phyloP scores from a whole-genome alignment of 1,140 invertebrate genomes.

The Babylonia areolata region DNA sequence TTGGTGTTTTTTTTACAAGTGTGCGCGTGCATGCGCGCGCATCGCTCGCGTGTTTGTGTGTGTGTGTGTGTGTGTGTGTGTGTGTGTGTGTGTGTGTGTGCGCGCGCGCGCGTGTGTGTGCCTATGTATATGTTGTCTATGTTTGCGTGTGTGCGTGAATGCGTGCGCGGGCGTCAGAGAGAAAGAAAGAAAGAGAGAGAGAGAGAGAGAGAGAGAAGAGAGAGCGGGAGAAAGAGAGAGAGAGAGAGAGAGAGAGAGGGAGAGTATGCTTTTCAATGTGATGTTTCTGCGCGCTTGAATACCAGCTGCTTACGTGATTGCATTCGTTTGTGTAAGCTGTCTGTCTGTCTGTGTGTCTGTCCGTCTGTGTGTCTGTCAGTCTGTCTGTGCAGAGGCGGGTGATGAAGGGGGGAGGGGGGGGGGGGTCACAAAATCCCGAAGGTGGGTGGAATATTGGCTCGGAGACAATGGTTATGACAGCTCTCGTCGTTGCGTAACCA shows the following conservation, averaged over 20 bases:
- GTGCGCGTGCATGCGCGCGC: not conserved
- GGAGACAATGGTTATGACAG: no score
- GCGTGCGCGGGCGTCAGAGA: not conserved
- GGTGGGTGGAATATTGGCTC: no score
- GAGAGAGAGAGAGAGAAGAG: slow-evolving; percentile 23
- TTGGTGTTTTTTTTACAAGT: not conserved
- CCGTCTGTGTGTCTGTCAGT: no score
- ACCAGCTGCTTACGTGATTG: no score
- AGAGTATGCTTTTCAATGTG: no score
- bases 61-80: not conserved
- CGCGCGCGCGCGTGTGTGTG: not conserved
- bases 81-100: not conserved
- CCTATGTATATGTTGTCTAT: not conserved
- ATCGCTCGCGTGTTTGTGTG: not conserved
- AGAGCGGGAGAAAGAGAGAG: slow-evolving; percentile 9
- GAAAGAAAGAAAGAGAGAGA: slow-evolving; percentile 17
- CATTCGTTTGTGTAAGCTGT: no score
- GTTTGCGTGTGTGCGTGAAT: not conserved
- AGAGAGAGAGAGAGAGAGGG: not conserved
- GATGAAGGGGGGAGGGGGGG: no score
- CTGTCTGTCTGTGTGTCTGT: no score
- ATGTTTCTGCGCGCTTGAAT: no score
- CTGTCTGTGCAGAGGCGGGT: no score
- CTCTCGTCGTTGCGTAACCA: no score
- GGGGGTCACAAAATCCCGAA: no score